Evolutionary conservation across 2,797 vertebrate species (phyloP), one percentile per base, ranked within the genome.

Genomic region (Eulemur rubriventer): DNA sequence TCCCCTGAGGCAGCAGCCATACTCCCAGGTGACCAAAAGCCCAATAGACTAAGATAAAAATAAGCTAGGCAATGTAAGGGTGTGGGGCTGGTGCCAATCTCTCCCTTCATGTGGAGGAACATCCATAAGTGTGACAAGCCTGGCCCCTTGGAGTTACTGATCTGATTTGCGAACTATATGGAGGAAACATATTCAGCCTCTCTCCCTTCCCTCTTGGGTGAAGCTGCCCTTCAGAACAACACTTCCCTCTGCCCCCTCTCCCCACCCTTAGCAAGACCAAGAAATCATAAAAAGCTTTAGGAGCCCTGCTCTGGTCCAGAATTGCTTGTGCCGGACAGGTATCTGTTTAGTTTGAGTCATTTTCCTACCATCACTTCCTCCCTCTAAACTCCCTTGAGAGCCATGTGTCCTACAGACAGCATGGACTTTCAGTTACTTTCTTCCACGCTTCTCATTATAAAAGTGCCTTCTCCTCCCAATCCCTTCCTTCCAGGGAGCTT

Each of bases 1-100:
- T 88, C 75, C 2, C 33, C 20, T 50, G 9, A 76, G 65, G 26
- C 13, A 67, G 14, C 4, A 63, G 65, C 17, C 22, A 16, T 18
- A 46, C 1, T 12, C 22, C 10, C 76, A 0, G 5, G 9, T 55
- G 43, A 63, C 43, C 43, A 59, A 33, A 61, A 79, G 22, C 11
- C 67, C 33, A 89, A 33, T 26, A 67, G 38, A 50, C 20, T 48
- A 61, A 78, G 13, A 33, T 52, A 61, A 76, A 84, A 82, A 52
- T 26, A 67, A 41, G 1, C 4, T 8, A 79, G 91, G 16, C 28
- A 26, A 16, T 14, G 3, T 24, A n/a, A 82, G 2, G 50, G 16
- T 0, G 2, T 35, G 63, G 4, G 33, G 1, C 28, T 43, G 26
- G 35, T 20, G 0, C 9, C 33, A 52, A 46, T 73, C 2, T 80